Percentiles rank a stretch among this genome's conserved stretches.
phyloP scores from a whole-genome alignment of 2,797 vertebrate species.

The Bucorvus abyssinicus region DNA sequence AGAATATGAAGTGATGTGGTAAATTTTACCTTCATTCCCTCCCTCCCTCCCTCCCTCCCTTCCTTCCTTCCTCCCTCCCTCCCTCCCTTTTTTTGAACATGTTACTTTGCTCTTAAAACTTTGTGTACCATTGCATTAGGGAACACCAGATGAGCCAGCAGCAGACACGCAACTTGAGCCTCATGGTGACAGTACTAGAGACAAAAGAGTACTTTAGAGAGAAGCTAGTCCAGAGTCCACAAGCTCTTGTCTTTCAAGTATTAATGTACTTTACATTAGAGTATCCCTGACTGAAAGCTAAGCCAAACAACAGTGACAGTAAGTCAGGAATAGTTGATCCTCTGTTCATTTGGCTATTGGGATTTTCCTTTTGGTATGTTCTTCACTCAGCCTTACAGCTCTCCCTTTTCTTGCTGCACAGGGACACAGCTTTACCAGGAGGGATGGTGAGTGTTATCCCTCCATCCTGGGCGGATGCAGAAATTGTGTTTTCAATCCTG shows the following conservation, averaged over 20 bases:
- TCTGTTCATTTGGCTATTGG: neutral
- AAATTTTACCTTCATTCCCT: neutral
- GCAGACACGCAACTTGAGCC: neutral
- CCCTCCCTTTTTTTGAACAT: neutral
- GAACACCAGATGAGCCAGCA: neutral
- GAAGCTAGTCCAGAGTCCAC: neutral
- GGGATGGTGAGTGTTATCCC: neutral
- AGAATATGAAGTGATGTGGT: neutral
- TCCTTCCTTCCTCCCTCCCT: too few relatives aligned
- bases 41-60: too few relatives aligned
- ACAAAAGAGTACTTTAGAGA: neutral
- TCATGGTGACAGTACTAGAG: neutral
- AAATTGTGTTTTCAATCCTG: neutral
- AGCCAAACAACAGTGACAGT: neutral
- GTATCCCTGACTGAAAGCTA: neutral
- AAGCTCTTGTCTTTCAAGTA: neutral
- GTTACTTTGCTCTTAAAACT: neutral
- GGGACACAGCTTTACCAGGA: neutral
- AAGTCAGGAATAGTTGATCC: neutral
- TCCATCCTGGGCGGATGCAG: neutral
- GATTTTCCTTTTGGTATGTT: neutral
- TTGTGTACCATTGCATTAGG: neutral
- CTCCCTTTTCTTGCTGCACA: neutral
- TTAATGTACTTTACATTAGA: neutral
- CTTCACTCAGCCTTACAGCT: neutral